phyloP scores from a whole-genome alignment of 2,888 invertebrate genomes.

The Spisula subtruncata region DNA sequence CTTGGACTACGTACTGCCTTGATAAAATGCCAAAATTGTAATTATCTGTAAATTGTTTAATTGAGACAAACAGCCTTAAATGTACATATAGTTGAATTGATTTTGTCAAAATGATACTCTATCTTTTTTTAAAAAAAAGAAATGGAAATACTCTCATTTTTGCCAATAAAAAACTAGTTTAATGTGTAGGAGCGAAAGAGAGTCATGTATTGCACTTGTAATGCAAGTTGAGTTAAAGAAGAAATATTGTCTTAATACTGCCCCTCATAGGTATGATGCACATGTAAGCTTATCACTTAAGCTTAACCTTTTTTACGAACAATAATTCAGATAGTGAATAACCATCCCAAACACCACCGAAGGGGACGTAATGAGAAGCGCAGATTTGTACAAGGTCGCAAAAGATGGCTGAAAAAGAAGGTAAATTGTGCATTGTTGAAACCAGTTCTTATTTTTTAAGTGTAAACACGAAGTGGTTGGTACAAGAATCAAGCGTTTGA shows the following conservation, averaged over 20 bases:
- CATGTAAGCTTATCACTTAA: neutral
- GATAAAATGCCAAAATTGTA: too few relatives aligned
- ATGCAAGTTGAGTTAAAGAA: too few relatives aligned
- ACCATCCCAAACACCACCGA: neutral
- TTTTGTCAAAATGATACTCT: too few relatives aligned
- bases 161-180: neutral
- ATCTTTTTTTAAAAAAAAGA: too few relatives aligned
- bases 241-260: too few relatives aligned
- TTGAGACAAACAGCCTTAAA: too few relatives aligned
- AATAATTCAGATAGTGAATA: neutral
- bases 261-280: too few relatives aligned
- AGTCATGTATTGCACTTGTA: too few relatives aligned
- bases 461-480: neutral
- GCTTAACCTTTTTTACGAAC: neutral
- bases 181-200: too few relatives aligned
- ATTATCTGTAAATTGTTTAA: too few relatives aligned
- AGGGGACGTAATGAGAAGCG: neutral
- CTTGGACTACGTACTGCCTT: too few relatives aligned
- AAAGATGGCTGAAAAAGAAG: neutral
- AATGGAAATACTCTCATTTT: neutral
- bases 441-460: neutral
- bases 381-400: neutral
- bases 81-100: too few relatives aligned
- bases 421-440: neutral
- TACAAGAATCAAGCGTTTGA: neutral